phyloP scores from a whole-genome alignment of 2,797 vertebrate species.

The Epinephelus coioides region DNA sequence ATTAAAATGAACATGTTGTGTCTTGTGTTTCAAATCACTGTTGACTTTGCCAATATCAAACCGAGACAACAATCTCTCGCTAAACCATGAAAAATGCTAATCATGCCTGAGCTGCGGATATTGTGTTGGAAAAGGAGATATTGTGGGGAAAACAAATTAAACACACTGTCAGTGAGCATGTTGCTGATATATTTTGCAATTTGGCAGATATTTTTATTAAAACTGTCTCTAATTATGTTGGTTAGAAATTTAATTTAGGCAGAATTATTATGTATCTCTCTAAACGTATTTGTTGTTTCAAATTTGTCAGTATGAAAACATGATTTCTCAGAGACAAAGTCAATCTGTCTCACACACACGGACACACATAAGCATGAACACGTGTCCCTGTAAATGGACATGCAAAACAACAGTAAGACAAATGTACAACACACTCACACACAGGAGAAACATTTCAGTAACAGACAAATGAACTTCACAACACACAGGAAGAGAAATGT shows the following conservation, averaged over 20 bases:
- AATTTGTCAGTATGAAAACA: neutral
- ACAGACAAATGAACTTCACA: slow-evolving; percentile 25
- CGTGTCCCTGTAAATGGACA: neutral
- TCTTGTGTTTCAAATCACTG: neutral
- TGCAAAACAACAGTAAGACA: slow-evolving; percentile 19
- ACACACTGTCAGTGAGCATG: neutral
- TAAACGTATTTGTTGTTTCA: neutral
- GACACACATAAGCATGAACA: neutral
- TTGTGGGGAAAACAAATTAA: neutral
- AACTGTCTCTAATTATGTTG: neutral
- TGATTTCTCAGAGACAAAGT: neutral
- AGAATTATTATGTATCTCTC: neutral
- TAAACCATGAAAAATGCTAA: neutral
- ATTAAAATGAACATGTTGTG: neutral
- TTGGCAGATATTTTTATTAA: neutral
- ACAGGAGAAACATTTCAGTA: slow-evolving; percentile 1
- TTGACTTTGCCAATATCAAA: neutral
- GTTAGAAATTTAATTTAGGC: neutral
- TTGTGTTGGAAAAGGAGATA: neutral
- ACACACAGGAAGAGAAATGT: slow-evolving; percentile 4
- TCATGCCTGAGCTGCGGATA: neutral
- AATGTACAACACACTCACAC: slow-evolving; percentile 6
- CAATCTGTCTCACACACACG: neutral
- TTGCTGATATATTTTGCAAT: neutral
- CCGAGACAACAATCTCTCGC: neutral